Conservation (phyloP, 2,797 vertebrate species). For the Carduelis carduelis region DNA sequence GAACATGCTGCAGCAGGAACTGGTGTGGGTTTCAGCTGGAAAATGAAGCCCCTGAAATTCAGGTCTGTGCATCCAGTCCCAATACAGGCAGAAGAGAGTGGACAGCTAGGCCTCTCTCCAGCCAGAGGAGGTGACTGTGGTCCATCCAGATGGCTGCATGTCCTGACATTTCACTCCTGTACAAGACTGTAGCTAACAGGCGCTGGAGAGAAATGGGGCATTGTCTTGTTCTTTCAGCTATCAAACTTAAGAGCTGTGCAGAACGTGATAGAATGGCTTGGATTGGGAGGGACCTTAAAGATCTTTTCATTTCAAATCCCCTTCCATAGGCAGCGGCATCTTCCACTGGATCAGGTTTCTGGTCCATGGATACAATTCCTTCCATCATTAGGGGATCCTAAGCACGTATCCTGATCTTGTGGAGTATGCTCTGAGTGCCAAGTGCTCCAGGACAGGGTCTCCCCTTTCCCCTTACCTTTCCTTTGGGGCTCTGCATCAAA, state of each 20-base stretch:
- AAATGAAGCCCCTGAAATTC: background rate
- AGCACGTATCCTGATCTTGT: accelerated
- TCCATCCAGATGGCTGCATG: accelerated
- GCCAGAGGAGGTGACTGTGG: background rate
- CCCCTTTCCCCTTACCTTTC: background rate
- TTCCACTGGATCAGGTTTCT: background rate
- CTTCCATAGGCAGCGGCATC: background rate
- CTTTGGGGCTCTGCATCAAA: background rate
- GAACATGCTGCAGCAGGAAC: background rate
- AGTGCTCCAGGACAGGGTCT: background rate
- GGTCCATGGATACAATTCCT: background rate
- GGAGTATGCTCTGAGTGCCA: background rate
- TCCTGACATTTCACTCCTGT: background rate
- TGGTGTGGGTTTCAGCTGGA: background rate
- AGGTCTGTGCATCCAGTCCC: background rate
- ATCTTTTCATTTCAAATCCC: background rate
- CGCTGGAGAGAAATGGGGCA: background rate
- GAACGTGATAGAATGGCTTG: background rate
- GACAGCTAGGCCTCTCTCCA: background rate
- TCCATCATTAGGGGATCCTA: background rate
- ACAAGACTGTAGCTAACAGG: background rate
- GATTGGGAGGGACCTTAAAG: background rate
- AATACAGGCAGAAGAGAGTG: accelerated
- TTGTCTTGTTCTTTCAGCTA: background rate
- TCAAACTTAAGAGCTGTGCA: background rate